Conservation (phyloP, 35 echinoderm and acorn worm species). For the Diadema setosum region DNA sequence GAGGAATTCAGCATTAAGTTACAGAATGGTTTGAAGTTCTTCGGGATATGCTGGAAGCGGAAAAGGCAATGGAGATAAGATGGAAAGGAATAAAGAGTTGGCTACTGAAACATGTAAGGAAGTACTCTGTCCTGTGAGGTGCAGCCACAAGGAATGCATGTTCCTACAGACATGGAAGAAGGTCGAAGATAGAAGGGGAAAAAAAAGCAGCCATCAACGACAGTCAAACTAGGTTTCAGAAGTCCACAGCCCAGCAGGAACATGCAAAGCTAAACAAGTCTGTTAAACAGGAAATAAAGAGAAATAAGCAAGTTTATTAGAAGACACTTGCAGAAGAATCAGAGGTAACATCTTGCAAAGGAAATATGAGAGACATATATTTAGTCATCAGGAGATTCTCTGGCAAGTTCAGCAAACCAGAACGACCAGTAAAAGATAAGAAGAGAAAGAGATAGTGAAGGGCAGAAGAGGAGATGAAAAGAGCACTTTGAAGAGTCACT, state of each 20-base stretch:
- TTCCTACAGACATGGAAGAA: background rate
- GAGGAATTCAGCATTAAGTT: background rate
- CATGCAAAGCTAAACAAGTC: background rate
- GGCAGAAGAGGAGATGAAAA: background rate
- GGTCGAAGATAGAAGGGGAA: background rate
- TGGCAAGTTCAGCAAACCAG: background rate
- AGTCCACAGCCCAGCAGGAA: background rate
- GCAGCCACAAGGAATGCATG: background rate
- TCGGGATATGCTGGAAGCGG: background rate
- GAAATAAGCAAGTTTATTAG: background rate
- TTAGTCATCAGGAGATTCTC: background rate
- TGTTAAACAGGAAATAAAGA: background rate
- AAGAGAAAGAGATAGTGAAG: background rate
- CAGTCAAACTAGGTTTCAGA: background rate
- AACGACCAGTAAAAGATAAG: slow-evolving; percentile 1
- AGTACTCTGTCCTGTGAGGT: background rate
- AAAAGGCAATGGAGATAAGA: background rate
- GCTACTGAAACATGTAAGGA: background rate
- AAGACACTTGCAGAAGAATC: background rate
- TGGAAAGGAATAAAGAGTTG: background rate
- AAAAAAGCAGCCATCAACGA: background rate
- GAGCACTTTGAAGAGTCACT: slow-evolving; percentile 1
- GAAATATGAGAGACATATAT: background rate
- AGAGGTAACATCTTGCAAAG: background rate
- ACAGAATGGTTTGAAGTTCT: background rate